These are phyloP conservation scores for Dendrolimus punctatus DNA, from an alignment of 1,140 invertebrate genomes.

Conservation along the genomic window DNA sequence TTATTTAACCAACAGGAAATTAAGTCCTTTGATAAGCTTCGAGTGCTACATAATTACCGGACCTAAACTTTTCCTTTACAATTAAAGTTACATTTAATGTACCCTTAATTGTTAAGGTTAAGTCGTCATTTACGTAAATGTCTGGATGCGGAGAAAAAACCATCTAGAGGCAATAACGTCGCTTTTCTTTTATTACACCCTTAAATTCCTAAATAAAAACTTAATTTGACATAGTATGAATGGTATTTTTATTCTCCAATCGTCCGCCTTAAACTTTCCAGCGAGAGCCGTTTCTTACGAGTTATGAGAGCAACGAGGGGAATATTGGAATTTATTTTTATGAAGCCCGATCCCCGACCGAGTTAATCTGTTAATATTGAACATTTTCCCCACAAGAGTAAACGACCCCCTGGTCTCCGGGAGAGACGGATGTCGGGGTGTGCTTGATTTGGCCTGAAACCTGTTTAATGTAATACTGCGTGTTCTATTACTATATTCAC, in stretches of 20 bases:
- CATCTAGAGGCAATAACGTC: conserved; percentile 22
- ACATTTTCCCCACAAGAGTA: conserved; percentile 40
- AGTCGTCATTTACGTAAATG: conserved; percentile 6
- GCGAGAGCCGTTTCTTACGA: conserved; percentile 39
- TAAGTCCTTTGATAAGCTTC: too few relatives aligned
- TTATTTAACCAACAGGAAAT: too few relatives aligned
- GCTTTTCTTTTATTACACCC: conserved; percentile 27
- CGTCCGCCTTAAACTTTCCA: conserved; percentile 47
- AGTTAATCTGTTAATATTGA: conserved; percentile 62
- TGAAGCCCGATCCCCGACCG: conserved; percentile 43
- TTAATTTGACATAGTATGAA: conserved; percentile 52
- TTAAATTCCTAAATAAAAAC: conserved; percentile 51
- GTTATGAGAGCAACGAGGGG: conserved; percentile 48
- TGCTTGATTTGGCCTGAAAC: background rate
- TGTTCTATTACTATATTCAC: too few relatives aligned
- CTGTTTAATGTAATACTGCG: background rate
- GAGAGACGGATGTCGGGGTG: conserved; percentile 3
- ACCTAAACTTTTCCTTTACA: too few relatives aligned
- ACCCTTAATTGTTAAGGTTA: background rate
- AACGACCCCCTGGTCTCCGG: conserved; percentile 18
- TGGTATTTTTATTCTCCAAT: conserved; percentile 53
- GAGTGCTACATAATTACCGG: background rate
- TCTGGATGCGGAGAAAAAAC: conserved; percentile 5
- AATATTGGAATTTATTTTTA: conserved; percentile 61
- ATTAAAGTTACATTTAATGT: too few relatives aligned